These are phyloP conservation scores for Phlogophora meticulosa DNA, from an alignment of 2,888 invertebrate genomes.

Conservation along the genomic window DNA sequence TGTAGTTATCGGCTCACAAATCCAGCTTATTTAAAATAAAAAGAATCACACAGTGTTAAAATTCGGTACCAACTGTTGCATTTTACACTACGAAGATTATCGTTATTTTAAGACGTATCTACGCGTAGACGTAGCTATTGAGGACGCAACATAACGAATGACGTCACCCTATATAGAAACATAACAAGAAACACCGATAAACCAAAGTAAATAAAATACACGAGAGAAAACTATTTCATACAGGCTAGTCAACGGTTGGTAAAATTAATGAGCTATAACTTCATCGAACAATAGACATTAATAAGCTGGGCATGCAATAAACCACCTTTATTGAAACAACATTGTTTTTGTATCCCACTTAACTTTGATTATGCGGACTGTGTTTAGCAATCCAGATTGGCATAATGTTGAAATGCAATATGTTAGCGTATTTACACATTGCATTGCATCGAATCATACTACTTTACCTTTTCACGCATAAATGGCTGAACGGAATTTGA, in stretches of 20 bases:
- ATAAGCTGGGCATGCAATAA: constrained; percentile 51
- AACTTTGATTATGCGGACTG: constrained; percentile 37
- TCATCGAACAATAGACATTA: constrained; percentile 63
- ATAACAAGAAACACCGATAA: constrained; percentile 25
- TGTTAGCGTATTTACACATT: background rate
- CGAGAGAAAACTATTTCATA: constrained; percentile 50
- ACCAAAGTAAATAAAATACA: constrained; percentile 26
- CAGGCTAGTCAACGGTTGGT: no score
- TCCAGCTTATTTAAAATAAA: background rate
- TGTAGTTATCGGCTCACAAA: background rate
- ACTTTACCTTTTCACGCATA: no score
- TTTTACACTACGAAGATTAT: background rate
- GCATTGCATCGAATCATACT: no score
- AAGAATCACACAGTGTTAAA: no score
- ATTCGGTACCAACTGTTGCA: constrained; percentile 10
- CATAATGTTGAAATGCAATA: constrained; percentile 23
- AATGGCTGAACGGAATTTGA: no score
- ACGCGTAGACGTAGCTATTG: constrained; percentile 22
- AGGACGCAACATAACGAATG: constrained; percentile 8
- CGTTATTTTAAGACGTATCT: background rate
- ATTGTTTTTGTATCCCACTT: constrained; percentile 54
- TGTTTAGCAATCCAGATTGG: constrained; percentile 28
- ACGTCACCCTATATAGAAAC: constrained; percentile 7
- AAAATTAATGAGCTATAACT: constrained; percentile 59
- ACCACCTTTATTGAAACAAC: constrained; percentile 58